Conservation (phyloP, 2,113 vertebrate species). For the Siphamia tubifer region DNA sequence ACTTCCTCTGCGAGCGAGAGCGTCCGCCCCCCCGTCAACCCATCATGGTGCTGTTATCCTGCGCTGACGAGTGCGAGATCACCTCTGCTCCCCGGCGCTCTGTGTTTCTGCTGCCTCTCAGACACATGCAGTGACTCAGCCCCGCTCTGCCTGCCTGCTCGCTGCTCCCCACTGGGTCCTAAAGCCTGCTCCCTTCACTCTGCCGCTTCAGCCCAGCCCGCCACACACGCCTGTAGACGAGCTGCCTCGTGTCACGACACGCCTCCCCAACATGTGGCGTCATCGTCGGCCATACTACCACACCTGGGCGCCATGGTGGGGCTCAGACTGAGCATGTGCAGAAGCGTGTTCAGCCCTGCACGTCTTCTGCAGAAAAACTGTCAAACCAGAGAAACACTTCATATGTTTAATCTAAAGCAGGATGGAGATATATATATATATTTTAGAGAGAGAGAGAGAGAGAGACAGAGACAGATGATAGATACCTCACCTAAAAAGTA, state of each 20-base stretch:
- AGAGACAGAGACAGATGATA: too few relatives aligned
- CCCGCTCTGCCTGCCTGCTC: slow-evolving; percentile 68
- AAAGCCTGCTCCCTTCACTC: slow-evolving; percentile 48
- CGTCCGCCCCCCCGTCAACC: slow-evolving; percentile 77
- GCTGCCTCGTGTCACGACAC: slow-evolving; percentile 29
- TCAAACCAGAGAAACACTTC: too few relatives aligned
- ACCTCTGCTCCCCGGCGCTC: slow-evolving; percentile 78
- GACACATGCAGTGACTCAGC: slow-evolving; percentile 85
- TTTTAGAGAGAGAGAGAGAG: too few relatives aligned
- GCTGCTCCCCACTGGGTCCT: slow-evolving; percentile 74
- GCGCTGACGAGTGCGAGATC: slow-evolving; percentile 78
- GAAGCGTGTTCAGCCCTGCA: too few relatives aligned
- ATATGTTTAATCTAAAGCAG: too few relatives aligned
- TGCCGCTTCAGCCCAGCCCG: slow-evolving; percentile 21
- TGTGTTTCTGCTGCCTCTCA: slow-evolving; percentile 73
- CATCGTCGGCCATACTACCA: background rate
- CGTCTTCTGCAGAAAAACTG: background rate
- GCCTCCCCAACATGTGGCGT: slow-evolving; percentile 32
- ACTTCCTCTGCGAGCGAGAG: slow-evolving; percentile 67
- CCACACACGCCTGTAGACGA: slow-evolving; percentile 21
- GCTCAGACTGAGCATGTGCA: background rate
- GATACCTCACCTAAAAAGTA: too few relatives aligned
- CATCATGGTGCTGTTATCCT: slow-evolving; percentile 83
- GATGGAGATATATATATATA: too few relatives aligned
- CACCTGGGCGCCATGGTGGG: background rate